Evolutionary conservation across 2,888 invertebrate genomes (phyloP).

Genomic region (Eupithecia subumbrata): DNA sequence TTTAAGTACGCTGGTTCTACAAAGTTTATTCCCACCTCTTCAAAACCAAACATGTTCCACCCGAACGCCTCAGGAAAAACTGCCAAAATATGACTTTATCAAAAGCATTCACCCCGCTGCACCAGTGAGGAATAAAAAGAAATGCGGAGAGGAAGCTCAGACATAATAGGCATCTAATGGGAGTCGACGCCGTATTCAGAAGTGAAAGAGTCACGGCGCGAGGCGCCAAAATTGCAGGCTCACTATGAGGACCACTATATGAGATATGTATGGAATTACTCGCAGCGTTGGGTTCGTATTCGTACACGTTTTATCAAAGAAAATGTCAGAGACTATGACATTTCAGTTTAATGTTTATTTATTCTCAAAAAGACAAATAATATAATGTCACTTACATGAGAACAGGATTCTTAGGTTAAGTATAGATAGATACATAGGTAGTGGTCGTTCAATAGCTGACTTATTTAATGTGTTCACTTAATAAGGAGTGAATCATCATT

Average conservation of each 20-base stretch:
- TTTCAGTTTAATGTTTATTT: too few species aligned
- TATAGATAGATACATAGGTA: too few species aligned
- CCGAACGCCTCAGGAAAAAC: constrained; percentile 33
- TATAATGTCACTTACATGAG: too few species aligned
- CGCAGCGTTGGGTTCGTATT: background rate
- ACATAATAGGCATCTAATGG: constrained; percentile 79
- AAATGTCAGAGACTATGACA: background rate
- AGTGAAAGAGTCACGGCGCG: constrained; percentile 55
- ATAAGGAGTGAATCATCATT: too few species aligned
- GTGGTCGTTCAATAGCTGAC: too few species aligned
- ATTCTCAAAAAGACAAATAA: too few species aligned
- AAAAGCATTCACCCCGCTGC: constrained; percentile 46
- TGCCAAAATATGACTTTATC: constrained; percentile 48
- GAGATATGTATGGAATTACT: background rate
- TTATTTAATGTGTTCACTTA: too few species aligned
- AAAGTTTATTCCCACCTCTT: background rate
- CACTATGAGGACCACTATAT: constrained; percentile 36
- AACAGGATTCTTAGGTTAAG: too few species aligned
- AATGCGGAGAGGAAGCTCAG: constrained; percentile 44
- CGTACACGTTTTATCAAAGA: background rate
- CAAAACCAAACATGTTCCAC: background rate
- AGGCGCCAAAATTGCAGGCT: constrained; percentile 55
- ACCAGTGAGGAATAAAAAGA: constrained; percentile 46
- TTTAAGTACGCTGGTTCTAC: too few species aligned
- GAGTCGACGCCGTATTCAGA: constrained; percentile 65